Evolutionary conservation across 2,888 invertebrate genomes (phyloP), one percentile per base, ranked within the genome.

Genomic region (Tricholauxania praeusta): DNA sequence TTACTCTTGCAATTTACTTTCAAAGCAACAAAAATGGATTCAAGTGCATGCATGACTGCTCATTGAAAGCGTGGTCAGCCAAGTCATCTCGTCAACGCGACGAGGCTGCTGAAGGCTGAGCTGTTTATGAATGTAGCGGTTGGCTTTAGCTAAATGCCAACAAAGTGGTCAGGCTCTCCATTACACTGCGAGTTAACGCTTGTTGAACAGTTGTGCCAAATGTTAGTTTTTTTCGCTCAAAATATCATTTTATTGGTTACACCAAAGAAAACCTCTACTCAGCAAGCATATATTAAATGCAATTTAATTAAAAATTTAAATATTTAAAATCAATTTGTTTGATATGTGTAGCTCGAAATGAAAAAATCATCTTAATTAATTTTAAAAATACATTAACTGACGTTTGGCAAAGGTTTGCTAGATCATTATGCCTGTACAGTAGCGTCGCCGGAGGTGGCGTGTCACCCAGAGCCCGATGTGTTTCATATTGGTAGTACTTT

Each of bases 371-470:
- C 83, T 84, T 85, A 84, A 84, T 84, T 84, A 84, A 84, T 84
- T 84, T 84, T 84, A 84, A 84, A 84, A 84, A 84, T 84, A 84
- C 82, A 84, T 80, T 79, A 79, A 79, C 76, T 75, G 74, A 76
- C 76, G 75, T 72, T 76, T 72, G 72, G 17, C 53, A 39, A 62
- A 60, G 60, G 49, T 12, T 62, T 62, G 52, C 51, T 70, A 60
- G 32, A 32, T 51, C 51, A 51, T 10, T 51, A 28, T 64, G 51
- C 28, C 14, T 49, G 64, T 17, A 28, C 51, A 49, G 28, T 53
- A 53, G 51, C 39, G 28, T 12, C 55, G 55, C 49, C 22, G 12
- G 14, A 10, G 14, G 1, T 10, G 67, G 19, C 48, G 19, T 17
- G n/a, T 59, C 70, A 59, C n/a, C 15, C 14, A 28, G 28, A 28